Evolutionary conservation across 92 coral and sea anemone species (phyloP).

Genomic region (Palythoa caribaeorum): DNA sequence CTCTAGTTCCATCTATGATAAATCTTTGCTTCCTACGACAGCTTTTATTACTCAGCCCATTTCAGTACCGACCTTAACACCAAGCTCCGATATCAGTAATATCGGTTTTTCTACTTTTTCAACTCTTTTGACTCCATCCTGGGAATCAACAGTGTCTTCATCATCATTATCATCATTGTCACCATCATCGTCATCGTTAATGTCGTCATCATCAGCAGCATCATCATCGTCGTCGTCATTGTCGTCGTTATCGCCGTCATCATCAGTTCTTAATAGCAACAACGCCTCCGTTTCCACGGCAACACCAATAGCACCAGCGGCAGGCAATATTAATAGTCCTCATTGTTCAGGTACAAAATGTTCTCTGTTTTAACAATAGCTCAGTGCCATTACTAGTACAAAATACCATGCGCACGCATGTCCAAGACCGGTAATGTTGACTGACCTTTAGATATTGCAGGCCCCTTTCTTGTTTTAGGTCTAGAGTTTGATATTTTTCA

Average conservation of each 20-base stretch:
- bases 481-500: too few relatives aligned
- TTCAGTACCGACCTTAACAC: background rate
- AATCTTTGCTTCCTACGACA: background rate
- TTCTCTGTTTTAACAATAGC: background rate
- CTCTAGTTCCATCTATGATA: background rate
- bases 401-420: background rate
- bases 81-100: background rate
- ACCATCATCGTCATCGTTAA: background rate
- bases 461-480: too few relatives aligned
- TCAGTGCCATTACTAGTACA: background rate
- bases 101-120: background rate
- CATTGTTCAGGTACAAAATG: conserved; percentile 30
- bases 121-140: background rate
- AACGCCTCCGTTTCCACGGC: background rate
- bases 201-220: too few relatives aligned
- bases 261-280: background rate
- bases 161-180: background rate
- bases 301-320: background rate
- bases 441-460: too few relatives aligned
- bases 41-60: background rate
- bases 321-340: background rate
- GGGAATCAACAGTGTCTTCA: background rate
- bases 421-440: too few relatives aligned
- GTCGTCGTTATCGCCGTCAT: too few relatives aligned
- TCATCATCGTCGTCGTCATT: too few relatives aligned